A percentile compares a stretch with the other conserved stretches of the same genome.
These are phyloP conservation scores for Astreopora myriophthalma DNA, from an alignment of 64 coral and sea anemone genomes.

Conservation along the genomic window DNA sequence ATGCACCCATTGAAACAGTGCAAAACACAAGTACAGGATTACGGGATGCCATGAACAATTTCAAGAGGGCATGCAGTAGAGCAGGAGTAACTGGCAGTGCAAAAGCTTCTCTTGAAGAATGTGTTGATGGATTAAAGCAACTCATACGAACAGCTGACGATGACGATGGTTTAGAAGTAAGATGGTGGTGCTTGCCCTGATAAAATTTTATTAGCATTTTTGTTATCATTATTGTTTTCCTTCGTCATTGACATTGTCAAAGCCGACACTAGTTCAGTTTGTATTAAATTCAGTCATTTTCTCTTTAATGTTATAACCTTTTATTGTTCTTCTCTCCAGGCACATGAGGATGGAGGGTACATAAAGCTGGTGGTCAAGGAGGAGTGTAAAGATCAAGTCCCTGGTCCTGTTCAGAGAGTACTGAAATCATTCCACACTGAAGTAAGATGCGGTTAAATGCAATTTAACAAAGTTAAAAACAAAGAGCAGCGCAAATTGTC, in stretches of 20 bases:
- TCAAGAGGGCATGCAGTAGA: constrained; percentile 86
- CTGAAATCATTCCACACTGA: constrained; percentile 84
- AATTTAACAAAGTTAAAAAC: no score
- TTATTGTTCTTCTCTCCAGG: constrained; percentile 24
- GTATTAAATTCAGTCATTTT: background rate
- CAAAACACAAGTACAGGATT: constrained; percentile 67
- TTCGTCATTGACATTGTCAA: no score
- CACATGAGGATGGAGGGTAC: constrained; percentile 89
- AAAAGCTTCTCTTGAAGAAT: constrained; percentile 86
- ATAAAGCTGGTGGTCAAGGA: constrained; percentile 86
- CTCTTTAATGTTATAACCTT: background rate
- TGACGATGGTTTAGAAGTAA: constrained; percentile 87
- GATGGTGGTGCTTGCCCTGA: background rate
- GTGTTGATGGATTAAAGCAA: constrained; percentile 92
- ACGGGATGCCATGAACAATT: constrained; percentile 68
- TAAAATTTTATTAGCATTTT: background rate
- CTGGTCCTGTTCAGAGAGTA: constrained; percentile 89
- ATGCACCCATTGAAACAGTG: constrained; percentile 76
- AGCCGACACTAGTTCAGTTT: no score
- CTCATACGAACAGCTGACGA: constrained; percentile 91
- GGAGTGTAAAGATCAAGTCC: constrained; percentile 72
- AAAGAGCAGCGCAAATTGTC: no score
- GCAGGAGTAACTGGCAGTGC: constrained; percentile 75
- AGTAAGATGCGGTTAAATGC: no score
- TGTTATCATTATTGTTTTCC: no score